Conservation (phyloP, 2,888 invertebrate species). For the Limnephilus marmoratus region DNA sequence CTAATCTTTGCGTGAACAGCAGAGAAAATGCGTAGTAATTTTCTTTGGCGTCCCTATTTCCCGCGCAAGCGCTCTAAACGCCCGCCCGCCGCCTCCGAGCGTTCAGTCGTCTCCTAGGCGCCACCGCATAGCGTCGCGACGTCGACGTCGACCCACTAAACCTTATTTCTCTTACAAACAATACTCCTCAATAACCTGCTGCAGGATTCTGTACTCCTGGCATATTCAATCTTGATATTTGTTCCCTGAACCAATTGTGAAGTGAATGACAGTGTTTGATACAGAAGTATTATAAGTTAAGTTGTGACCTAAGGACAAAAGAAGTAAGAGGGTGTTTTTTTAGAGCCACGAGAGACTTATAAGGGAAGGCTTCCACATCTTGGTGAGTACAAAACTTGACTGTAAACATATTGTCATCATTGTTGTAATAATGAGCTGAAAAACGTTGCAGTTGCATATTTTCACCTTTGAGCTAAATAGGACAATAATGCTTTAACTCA, state of each 20-base stretch:
- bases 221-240: neutral
- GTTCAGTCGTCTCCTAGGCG: slow-evolving; percentile 40
- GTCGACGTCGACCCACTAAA: neutral
- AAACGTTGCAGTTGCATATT: neutral
- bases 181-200: slow-evolving; percentile 1
- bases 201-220: neutral
- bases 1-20: neutral
- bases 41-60: neutral
- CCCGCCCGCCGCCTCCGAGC: slow-evolving; percentile 44
- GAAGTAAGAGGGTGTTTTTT: neutral
- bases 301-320: neutral
- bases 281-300: neutral
- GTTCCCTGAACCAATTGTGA: neutral
- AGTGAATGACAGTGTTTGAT: slow-evolving; percentile 6
- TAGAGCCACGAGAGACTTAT: neutral
- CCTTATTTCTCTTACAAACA: neutral
- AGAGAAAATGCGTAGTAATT: neutral
- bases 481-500: neutral
- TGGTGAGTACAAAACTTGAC: neutral
- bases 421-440: neutral
- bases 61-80: slow-evolving; percentile 32
- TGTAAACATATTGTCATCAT: neutral
- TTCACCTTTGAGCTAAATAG: neutral
- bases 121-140: slow-evolving; percentile 35
- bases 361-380: neutral